Percentiles rank a stretch among this genome's conserved stretches.
Evolutionary conservation across 2,797 vertebrate genomes (phyloP).

Genomic region (Leptatherina wallacei): DNA sequence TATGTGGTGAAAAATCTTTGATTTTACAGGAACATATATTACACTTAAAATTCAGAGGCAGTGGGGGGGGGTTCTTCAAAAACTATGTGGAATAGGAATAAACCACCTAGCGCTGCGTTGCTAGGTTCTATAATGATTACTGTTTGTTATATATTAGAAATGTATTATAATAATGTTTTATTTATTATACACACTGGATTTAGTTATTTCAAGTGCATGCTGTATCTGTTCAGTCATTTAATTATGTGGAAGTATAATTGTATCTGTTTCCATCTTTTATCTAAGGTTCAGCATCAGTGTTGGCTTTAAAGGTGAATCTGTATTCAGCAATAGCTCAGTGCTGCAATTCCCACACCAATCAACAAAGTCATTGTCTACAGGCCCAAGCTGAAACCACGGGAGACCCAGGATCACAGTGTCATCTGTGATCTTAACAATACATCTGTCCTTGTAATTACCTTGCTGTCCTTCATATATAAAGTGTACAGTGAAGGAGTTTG

Average conservation of each 20-base stretch:
- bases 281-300: background rate
- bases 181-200: background rate
- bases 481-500: background rate
- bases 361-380: constrained; percentile 12
- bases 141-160: constrained; percentile 5
- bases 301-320: constrained; percentile 17
- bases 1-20: constrained; percentile 32
- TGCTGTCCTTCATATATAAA: constrained; percentile 6
- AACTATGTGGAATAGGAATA: constrained; percentile 34
- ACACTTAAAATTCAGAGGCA: constrained; percentile 9
- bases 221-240: background rate
- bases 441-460: constrained; percentile 9
- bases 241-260: background rate
- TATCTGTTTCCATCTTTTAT: background rate
- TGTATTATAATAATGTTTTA: background rate
- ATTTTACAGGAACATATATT: constrained; percentile 22
- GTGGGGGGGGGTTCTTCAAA: constrained; percentile 38
- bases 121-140: constrained; percentile 11
- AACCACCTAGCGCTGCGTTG: constrained; percentile 3
- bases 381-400: background rate
- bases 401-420: constrained; percentile 6
- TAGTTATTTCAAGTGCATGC: background rate
- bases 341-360: constrained; percentile 21
- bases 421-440: constrained; percentile 6
- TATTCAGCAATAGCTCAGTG: constrained; percentile 15